phyloP scores from a whole-genome alignment of 2,113 vertebrate species.

The Oryzias curvinotus region DNA sequence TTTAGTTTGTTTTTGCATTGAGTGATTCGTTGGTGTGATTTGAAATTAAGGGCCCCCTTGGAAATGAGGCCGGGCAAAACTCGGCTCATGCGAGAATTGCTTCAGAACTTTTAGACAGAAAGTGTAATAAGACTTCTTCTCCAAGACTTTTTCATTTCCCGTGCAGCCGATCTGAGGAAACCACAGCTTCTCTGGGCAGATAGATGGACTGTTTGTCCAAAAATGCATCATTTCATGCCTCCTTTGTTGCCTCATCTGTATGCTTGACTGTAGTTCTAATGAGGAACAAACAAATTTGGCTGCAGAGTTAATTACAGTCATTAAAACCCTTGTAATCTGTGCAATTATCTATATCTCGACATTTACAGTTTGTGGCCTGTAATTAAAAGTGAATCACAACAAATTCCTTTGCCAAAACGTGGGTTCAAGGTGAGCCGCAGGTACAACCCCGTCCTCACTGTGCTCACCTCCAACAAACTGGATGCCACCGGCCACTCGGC shows the following conservation, averaged over 20 bases:
- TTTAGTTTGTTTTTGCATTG: too few species aligned
- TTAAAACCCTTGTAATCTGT: constrained; percentile 12
- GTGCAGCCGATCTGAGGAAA: constrained; percentile 12
- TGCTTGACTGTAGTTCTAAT: not conserved
- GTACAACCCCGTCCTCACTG: not conserved
- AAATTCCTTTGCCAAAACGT: not conserved
- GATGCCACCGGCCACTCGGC: constrained; percentile 93
- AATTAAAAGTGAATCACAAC: not conserved
- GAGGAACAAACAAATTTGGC: constrained; percentile 10
- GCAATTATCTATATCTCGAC: not conserved
- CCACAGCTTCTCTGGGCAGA: constrained; percentile 11
- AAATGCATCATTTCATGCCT: constrained; percentile 22
- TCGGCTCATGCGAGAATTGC: too few species aligned
- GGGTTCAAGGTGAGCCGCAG: not conserved
- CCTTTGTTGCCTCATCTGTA: constrained; percentile 15
- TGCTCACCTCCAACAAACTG: constrained; percentile 96
- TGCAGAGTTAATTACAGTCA: constrained; percentile 29
- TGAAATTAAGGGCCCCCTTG: too few species aligned
- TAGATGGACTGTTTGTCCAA: constrained; percentile 10
- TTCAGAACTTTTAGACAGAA: constrained; percentile 19
- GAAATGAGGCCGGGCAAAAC: too few species aligned
- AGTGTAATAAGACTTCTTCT: constrained; percentile 11
- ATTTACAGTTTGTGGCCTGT: not conserved
- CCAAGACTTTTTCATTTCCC: constrained; percentile 33
- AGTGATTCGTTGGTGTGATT: too few species aligned